Evolutionary conservation across 2,888 invertebrate genomes (phyloP).

Genomic region (Xestia ashworthii): DNA sequence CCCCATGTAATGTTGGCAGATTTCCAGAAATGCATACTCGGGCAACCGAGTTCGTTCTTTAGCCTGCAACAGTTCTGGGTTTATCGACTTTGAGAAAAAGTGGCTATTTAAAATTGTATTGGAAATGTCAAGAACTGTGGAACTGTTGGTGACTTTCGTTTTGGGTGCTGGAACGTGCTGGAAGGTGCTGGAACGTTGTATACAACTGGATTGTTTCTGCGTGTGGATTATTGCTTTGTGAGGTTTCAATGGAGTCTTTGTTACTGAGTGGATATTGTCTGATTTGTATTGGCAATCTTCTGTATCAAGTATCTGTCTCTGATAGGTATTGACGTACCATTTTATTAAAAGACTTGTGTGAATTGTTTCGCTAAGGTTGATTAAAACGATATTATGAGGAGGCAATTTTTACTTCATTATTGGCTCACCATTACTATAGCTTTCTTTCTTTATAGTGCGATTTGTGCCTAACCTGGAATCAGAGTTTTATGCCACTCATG

Average conservation of each 20-base stretch:
- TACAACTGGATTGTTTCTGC: background rate
- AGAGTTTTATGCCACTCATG: no score
- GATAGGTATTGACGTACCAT: background rate
- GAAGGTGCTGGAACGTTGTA: constrained; percentile 19
- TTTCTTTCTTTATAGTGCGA: no score
- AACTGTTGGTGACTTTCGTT: constrained; percentile 37
- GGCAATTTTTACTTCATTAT: background rate
- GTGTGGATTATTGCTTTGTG: constrained; percentile 18
- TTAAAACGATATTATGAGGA: background rate
- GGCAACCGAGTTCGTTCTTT: constrained; percentile 39
- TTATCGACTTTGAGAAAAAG: constrained; percentile 54
- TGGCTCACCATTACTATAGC: background rate
- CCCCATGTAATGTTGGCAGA: constrained; percentile 60
- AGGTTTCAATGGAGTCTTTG: constrained; percentile 17
- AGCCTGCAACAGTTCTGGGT: constrained; percentile 35
- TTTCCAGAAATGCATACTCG: constrained; percentile 61
- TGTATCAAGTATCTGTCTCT: background rate
- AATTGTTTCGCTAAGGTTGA: background rate
- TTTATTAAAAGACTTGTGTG: background rate
- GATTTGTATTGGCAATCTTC: background rate
- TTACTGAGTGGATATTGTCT: background rate
- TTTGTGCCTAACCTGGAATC: no score
- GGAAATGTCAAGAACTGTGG: constrained; percentile 56
- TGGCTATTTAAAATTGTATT: constrained; percentile 59
- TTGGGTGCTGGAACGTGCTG: no score